Percentiles rank a stretch among this genome's conserved stretches.
These are phyloP conservation scores for Microtus agrestis DNA, from an alignment of 2,797 vertebrate species.

Conservation along the genomic window DNA sequence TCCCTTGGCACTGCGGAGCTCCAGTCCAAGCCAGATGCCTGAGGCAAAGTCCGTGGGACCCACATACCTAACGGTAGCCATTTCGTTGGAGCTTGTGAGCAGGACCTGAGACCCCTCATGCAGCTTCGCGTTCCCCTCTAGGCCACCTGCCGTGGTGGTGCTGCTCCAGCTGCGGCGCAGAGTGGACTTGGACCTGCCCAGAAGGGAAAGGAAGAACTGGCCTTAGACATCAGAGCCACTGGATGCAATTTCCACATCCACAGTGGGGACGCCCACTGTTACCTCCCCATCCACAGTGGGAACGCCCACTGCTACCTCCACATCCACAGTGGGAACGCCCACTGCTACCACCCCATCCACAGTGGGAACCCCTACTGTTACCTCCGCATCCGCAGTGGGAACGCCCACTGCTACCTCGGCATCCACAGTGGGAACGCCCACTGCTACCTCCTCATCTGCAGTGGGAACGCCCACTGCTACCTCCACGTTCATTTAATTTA, in stretches of 20 bases:
- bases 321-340: neutral
- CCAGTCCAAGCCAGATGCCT: slow-evolving; percentile 96
- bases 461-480: neutral
- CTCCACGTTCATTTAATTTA: neutral
- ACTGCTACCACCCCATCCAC: no score
- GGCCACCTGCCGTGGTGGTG: slow-evolving; percentile 34
- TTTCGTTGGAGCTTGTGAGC: slow-evolving; percentile 95
- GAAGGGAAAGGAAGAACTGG: rapidly evolving
- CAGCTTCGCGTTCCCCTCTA: slow-evolving; percentile 87
- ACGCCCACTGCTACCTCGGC: rapidly evolving
- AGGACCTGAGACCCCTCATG: slow-evolving; percentile 96
- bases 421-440: neutral
- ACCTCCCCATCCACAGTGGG: neutral
- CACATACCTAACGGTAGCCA: slow-evolving; percentile 95
- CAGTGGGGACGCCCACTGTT: neutral
- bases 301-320: neutral
- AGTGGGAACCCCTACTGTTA: no score
- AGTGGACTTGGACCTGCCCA: slow-evolving; percentile 88
- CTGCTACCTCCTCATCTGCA: neutral
- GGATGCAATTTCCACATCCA: rapidly evolving
- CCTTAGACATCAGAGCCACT: neutral
- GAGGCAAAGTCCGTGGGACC: slow-evolving; percentile 94
- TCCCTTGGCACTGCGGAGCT: slow-evolving; percentile 94
- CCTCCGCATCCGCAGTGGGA: neutral
- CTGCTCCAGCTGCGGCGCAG: slow-evolving; percentile 93